Conservation (phyloP, 2,797 vertebrate species). For the Steatocranus sp. region DNA sequence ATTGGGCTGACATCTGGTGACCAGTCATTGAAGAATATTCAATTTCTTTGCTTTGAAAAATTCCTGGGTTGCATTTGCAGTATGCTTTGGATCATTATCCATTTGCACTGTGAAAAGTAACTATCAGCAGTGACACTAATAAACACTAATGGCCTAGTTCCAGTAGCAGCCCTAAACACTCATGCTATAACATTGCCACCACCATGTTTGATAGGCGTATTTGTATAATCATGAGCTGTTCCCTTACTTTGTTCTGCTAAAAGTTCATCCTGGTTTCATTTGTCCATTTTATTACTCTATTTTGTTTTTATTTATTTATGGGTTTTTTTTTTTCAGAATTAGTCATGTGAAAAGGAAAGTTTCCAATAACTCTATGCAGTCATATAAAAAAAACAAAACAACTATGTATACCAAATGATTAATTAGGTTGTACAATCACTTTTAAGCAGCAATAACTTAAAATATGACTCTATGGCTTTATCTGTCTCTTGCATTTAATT, state of each 20-base stretch:
- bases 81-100: not conserved
- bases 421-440: not conserved
- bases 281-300: not conserved
- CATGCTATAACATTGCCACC: not conserved
- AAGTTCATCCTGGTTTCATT: not conserved
- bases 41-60: not conserved
- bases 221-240: not conserved
- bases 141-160: not conserved
- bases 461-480: not conserved
- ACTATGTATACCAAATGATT: not conserved
- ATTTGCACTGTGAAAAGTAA: not conserved
- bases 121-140: not conserved
- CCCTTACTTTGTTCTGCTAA: not conserved
- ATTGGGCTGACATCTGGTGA: not conserved
- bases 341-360: not conserved
- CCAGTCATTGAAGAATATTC: not conserved
- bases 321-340: rapidly evolving
- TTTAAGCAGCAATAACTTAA: not conserved
- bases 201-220: not conserved
- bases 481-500: not conserved
- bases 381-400: not conserved
- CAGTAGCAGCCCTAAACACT: not conserved
- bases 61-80: not conserved
- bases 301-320: not conserved
- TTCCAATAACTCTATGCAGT: not conserved